These are phyloP conservation scores for Danaus melanippus DNA, from an alignment of 1,140 invertebrate genomes.

Conservation along the genomic window DNA sequence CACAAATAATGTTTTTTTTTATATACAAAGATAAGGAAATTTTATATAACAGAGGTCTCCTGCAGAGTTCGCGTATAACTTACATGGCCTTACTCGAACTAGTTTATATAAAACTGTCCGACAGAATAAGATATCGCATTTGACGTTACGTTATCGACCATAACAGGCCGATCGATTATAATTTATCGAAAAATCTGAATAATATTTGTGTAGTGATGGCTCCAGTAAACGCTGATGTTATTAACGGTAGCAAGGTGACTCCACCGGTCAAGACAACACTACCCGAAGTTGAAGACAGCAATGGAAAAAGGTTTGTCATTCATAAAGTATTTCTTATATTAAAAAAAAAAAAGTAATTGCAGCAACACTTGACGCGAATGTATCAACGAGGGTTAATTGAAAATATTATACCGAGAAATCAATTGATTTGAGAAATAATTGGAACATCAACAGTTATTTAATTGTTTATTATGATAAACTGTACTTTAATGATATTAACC, in stretches of 20 bases:
- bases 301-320: slow-evolving; percentile 26
- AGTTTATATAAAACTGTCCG: slow-evolving; percentile 37
- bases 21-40: neutral
- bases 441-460: no score
- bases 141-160: slow-evolving; percentile 43
- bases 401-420: neutral
- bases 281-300: slow-evolving; percentile 53
- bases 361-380: neutral
- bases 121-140: slow-evolving; percentile 38
- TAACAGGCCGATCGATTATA: slow-evolving; percentile 31
- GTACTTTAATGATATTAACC: no score
- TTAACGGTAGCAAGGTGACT: slow-evolving; percentile 39
- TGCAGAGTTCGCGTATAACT: slow-evolving; percentile 11
- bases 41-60: slow-evolving; percentile 9
- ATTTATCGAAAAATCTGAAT: slow-evolving; percentile 22
- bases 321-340: neutral
- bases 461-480: no score
- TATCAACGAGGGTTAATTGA: slow-evolving; percentile 29
- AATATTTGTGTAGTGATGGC: slow-evolving; percentile 49
- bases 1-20: neutral
- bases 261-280: slow-evolving; percentile 38
- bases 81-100: neutral
- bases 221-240: slow-evolving; percentile 45
- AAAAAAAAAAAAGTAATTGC: no score
- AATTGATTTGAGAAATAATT: no score